phyloP scores from a whole-genome alignment of 2,888 invertebrate genomes.

The Hipparchia semele region DNA sequence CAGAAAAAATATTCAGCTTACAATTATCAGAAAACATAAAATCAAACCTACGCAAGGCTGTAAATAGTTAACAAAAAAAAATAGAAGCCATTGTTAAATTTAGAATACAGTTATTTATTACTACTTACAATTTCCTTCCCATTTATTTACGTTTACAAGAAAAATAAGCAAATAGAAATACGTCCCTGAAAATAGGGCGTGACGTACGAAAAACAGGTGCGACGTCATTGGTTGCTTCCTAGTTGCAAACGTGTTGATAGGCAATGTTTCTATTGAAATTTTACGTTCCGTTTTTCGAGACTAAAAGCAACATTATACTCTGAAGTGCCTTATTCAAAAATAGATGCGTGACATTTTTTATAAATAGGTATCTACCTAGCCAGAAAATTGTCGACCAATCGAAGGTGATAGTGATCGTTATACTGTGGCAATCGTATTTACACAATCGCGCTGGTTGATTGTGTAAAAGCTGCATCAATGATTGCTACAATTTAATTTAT shows the following conservation, averaged over 20 bases:
- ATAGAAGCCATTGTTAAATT: slow-evolving; percentile 4
- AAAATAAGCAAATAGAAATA: slow-evolving; percentile 63
- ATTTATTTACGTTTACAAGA: slow-evolving; percentile 60
- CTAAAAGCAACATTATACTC: background rate
- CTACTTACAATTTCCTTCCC: slow-evolving; percentile 50
- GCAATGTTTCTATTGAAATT: slow-evolving; percentile 38
- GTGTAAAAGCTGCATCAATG: no score
- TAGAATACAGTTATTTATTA: slow-evolving; percentile 37
- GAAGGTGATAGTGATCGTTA: no score
- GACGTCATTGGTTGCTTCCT: slow-evolving; percentile 70
- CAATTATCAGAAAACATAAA: background rate
- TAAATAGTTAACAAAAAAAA: slow-evolving; percentile 10
- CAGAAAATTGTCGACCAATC: no score
- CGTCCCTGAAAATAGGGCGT: slow-evolving; percentile 78
- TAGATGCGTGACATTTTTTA: no score
- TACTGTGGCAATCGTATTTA: no score
- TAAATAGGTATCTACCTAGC: no score
- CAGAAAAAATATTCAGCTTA: background rate
- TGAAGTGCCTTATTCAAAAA: background rate
- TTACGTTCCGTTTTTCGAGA: slow-evolving; percentile 57
- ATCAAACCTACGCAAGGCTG: slow-evolving; percentile 17
- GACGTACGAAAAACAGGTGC: slow-evolving; percentile 73
- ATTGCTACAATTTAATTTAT: no score
- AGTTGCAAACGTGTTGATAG: slow-evolving; percentile 19
- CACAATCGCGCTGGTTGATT: no score